These are phyloP conservation scores for Gymnarchus niloticus DNA, from an alignment of 2,113 vertebrate genomes.

Conservation along the genomic window DNA sequence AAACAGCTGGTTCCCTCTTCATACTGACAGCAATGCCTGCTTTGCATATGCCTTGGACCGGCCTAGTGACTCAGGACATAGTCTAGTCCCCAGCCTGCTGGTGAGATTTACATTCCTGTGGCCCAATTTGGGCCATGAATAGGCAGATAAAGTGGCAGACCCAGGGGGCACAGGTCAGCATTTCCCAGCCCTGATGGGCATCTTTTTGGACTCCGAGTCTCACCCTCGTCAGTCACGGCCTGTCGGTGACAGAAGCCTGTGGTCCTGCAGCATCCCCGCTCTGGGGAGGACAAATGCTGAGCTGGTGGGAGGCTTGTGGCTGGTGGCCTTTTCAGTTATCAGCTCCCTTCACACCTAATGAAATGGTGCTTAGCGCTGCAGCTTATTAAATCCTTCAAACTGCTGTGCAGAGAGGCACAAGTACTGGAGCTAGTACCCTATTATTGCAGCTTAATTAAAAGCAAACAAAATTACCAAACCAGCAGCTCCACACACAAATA, in stretches of 20 bases:
- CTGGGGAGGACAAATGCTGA: slow-evolving; percentile 53
- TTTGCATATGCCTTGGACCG: neutral
- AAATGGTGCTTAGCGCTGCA: slow-evolving; percentile 64
- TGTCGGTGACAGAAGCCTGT: slow-evolving; percentile 48
- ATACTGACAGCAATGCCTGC: neutral
- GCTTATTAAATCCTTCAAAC: slow-evolving; percentile 64
- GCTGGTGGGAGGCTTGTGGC: slow-evolving; percentile 62
- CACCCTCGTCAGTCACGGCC: slow-evolving; percentile 44
- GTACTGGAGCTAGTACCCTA: slow-evolving; percentile 52
- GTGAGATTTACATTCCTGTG: neutral
- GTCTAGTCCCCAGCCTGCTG: neutral
- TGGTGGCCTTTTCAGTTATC: slow-evolving; percentile 68
- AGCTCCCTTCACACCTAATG: slow-evolving; percentile 69
- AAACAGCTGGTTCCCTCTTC: neutral
- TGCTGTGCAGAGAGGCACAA: slow-evolving; percentile 50
- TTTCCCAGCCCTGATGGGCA: neutral
- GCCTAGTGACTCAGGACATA: neutral
- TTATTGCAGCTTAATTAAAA: slow-evolving; percentile 66
- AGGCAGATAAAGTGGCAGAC: neutral
- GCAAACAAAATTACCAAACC: slow-evolving; percentile 53
- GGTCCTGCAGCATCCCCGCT: slow-evolving; percentile 71
- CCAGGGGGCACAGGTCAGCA: neutral
- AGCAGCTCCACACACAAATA: slow-evolving; percentile 44
- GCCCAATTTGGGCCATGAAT: neutral
- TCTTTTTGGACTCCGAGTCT: slow-evolving; percentile 6